Conservation (phyloP, 2,888 invertebrate species). For the Clostera curtula region DNA sequence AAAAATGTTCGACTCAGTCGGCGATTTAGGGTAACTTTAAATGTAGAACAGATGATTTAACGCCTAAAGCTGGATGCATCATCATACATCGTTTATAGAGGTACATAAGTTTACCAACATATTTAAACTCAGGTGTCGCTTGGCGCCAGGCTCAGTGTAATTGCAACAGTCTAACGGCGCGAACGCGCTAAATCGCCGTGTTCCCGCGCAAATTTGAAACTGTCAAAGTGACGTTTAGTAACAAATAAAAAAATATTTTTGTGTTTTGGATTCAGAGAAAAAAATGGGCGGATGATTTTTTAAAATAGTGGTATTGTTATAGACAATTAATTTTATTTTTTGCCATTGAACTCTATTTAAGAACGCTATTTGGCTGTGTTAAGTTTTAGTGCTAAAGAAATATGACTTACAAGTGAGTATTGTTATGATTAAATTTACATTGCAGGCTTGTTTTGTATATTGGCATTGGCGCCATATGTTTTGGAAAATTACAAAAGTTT, state of each 20-base stretch:
- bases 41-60: constrained; percentile 6
- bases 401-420: too few relatives aligned
- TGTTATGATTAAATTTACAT: too few relatives aligned
- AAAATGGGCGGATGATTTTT: constrained; percentile 16
- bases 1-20: too few relatives aligned
- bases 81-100: constrained; percentile 3
- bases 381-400: too few relatives aligned
- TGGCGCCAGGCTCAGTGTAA: constrained; percentile 36
- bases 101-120: constrained; percentile 6
- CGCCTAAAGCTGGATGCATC: constrained; percentile 3
- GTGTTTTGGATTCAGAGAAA: constrained; percentile 3
- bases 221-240: constrained; percentile 10
- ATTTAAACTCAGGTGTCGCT: constrained; percentile 35
- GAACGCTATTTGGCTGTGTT: too few relatives aligned
- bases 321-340: too few relatives aligned
- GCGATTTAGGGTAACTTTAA: neutral
- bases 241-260: constrained; percentile 8
- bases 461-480: too few relatives aligned
- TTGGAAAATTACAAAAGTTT: too few relatives aligned
- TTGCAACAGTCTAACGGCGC: constrained; percentile 25
- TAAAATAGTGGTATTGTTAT: neutral
- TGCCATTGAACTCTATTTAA: too few relatives aligned
- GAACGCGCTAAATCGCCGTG: constrained; percentile 31
- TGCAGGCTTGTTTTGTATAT: too few relatives aligned
- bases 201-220: constrained; percentile 31